Evolutionary conservation across 2,888 invertebrate species (phyloP), one percentile per base, ranked within the genome.

Genomic region (Blera fallax): DNA sequence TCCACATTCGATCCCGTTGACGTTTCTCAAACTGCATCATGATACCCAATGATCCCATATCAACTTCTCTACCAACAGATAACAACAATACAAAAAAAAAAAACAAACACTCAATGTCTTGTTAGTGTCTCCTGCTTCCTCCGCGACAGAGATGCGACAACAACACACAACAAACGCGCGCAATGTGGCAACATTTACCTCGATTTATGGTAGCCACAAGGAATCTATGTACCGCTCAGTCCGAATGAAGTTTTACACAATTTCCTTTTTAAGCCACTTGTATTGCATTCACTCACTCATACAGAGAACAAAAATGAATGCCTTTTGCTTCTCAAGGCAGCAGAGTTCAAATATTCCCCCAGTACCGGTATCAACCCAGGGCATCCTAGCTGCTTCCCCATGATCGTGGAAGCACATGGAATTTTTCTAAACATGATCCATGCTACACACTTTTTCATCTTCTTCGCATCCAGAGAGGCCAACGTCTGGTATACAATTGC

Each of bases 181-280:
- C 76, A 76, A 64, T 77, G 77, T 72, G 78, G 82, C 58, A 79
- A 62, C 79, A 84, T 79, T 52, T 74, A 84, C 50, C 62, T n/a
- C 74, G 80, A 84, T 84, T 84, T 84, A 80, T 84, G 74, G 84
- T 84, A 84, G 84, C 74, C 80, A 65, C 69, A 64, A 84, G 64
- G 80, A 84, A 80, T 84, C 74, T 84, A 84, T 84, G 84, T 84
- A 84, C 84, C 84, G 84, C 84, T 84, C 84, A 84, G 80, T 64
- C 64, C 54, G 50, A 74, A 69, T 84, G 84, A 84, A 84, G 84
- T 74, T 64, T 80, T 64, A 84, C 84, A 84, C 84, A 80, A 70
- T 84, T 84, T 80, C 74, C 80, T 84, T 73, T 73, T 79, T 64
- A 74, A 74, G 79, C 48, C 69, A 74, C 72, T 80, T 64, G 14